A percentile compares a stretch with the other conserved stretches of the same genome.
Evolutionary conservation across 2,888 invertebrate genomes (phyloP).

Genomic region (Melanchra persicariae): DNA sequence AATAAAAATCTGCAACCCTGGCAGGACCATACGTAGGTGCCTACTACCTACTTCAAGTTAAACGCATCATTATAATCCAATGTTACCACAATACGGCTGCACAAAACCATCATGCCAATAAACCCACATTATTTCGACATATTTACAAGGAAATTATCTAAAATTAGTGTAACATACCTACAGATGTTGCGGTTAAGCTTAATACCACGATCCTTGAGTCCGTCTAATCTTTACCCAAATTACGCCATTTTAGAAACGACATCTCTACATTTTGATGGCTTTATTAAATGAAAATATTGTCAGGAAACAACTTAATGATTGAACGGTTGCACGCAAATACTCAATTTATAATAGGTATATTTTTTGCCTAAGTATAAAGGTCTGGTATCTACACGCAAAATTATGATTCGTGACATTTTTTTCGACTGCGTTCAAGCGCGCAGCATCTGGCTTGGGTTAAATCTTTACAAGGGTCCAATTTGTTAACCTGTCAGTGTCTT

Average conservation of each 20-base stretch:
- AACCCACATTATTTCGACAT: constrained; percentile 56
- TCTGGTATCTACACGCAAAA: constrained; percentile 21
- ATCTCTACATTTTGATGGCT: constrained; percentile 69
- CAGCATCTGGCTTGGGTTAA: constrained; percentile 23
- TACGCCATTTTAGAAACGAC: constrained; percentile 53
- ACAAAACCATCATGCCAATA: constrained; percentile 38
- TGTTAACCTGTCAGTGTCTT: no score
- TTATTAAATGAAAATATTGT: constrained; percentile 75
- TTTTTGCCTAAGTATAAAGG: constrained; percentile 15
- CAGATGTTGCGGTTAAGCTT: constrained; percentile 68
- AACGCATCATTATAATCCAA: constrained; percentile 34
- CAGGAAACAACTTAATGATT: constrained; percentile 56
- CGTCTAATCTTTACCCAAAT: constrained; percentile 67
- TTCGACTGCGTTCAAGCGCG: background rate
- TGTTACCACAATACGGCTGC: constrained; percentile 54
- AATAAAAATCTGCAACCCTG: no score
- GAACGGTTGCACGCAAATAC: constrained; percentile 58
- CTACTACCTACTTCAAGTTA: constrained; percentile 6
- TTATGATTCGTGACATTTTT: constrained; percentile 40
- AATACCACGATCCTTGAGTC: constrained; percentile 62
- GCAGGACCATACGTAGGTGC: no score
- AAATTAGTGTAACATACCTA: constrained; percentile 51
- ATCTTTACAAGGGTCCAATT: background rate
- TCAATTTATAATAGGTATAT: constrained; percentile 48
- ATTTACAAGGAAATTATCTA: constrained; percentile 61